Conservation (phyloP, 2,888 invertebrate genomes). For the Malthinus seriepunctatus region DNA sequence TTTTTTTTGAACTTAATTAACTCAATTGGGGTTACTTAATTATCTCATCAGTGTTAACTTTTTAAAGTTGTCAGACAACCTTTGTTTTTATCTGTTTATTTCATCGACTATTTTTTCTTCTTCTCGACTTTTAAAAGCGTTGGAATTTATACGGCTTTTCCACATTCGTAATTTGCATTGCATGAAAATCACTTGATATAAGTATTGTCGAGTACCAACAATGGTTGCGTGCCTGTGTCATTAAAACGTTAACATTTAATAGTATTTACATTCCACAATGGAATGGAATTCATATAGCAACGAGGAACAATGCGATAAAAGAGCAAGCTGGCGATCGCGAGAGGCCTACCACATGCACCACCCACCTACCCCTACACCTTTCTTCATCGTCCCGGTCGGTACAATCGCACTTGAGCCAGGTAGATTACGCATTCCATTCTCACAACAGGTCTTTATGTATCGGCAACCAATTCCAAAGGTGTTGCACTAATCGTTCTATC, state of each 20-base stretch:
- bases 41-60: no score
- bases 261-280: slow-evolving; percentile 19
- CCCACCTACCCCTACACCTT: slow-evolving; percentile 14
- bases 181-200: neutral
- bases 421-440: slow-evolving; percentile 37
- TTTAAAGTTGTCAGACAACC: no score
- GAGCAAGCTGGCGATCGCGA: neutral
- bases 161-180: no score
- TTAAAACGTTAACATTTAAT: slow-evolving; percentile 20
- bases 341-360: slow-evolving; percentile 2
- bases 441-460: slow-evolving; percentile 37
- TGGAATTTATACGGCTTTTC: no score
- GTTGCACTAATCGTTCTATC: slow-evolving; percentile 44
- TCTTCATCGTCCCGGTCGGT: neutral
- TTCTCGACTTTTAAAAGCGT: no score
- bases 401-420: slow-evolving; percentile 17
- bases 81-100: no score
- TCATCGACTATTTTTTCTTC: no score
- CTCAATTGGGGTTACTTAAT: no score
- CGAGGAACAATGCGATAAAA: slow-evolving; percentile 15
- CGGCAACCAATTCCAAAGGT: slow-evolving; percentile 31
- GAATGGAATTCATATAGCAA: slow-evolving; percentile 19
- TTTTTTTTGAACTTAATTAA: no score
- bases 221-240: slow-evolving; percentile 6
- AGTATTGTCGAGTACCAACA: slow-evolving; percentile 7